phyloP scores from a whole-genome alignment of 1,140 invertebrate species.

The Aphaenogaster floridana region DNA sequence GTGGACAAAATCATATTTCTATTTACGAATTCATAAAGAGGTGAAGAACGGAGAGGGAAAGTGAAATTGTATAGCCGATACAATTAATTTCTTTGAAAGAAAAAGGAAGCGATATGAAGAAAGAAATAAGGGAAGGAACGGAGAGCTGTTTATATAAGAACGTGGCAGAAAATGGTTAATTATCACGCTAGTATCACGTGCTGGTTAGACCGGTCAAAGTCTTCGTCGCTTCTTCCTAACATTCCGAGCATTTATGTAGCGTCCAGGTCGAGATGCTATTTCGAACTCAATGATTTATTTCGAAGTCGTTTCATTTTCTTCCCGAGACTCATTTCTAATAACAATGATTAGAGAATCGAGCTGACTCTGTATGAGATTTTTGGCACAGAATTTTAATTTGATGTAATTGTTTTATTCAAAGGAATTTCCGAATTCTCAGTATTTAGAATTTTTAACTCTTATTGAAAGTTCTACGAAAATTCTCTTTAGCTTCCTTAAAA shows the following conservation, averaged over 20 bases:
- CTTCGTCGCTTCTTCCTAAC: slow-evolving; percentile 28
- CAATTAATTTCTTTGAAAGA: background rate
- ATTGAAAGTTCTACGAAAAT: background rate
- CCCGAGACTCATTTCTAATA: background rate
- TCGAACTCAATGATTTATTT: background rate
- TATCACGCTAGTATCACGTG: slow-evolving; percentile 73
- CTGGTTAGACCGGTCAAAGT: slow-evolving; percentile 63
- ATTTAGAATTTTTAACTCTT: background rate
- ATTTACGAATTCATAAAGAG: background rate
- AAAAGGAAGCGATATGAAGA: background rate
- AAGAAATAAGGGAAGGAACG: background rate
- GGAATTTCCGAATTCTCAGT: background rate
- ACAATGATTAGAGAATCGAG: background rate
- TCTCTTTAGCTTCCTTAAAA: background rate
- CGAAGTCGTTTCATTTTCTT: background rate
- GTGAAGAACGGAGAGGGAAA: background rate
- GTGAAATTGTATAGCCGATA: background rate
- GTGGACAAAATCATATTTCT: background rate
- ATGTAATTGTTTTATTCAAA: background rate
- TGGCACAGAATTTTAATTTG: background rate
- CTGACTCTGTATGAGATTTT: background rate
- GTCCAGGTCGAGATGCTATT: background rate
- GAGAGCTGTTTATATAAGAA: background rate
- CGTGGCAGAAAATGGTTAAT: slow-evolving; percentile 22
- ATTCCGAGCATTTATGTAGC: background rate